phyloP scores from a whole-genome alignment of 2,797 vertebrate genomes.

The Orestias chungarensis region DNA sequence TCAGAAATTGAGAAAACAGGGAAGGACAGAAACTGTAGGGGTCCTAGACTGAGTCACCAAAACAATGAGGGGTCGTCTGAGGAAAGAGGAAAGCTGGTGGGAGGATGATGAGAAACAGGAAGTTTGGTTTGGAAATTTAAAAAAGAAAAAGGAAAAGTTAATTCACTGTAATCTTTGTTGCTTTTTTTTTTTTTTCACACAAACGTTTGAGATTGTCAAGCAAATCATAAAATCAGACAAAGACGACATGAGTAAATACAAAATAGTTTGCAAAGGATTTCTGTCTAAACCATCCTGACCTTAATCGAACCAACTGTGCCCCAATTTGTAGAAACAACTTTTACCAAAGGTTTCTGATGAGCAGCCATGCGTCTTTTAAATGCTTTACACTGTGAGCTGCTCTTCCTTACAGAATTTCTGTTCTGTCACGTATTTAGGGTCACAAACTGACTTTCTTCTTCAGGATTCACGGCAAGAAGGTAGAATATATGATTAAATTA shows the following conservation, averaged over 20 bases:
- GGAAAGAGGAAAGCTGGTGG: slow-evolving; percentile 42
- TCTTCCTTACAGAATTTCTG: too few species aligned
- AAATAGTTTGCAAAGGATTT: not conserved
- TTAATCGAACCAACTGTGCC: not conserved
- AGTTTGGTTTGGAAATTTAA: not conserved
- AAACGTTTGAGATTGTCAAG: not conserved
- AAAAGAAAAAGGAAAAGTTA: too few species aligned
- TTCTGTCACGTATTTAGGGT: too few species aligned
- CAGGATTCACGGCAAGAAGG: too few species aligned
- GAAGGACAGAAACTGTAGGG: slow-evolving; percentile 61
- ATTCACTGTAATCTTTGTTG: too few species aligned
- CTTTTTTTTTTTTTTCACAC: not conserved
- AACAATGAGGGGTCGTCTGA: slow-evolving; percentile 35
- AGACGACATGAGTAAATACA: not conserved
- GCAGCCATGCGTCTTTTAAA: not conserved
- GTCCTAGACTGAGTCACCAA: slow-evolving; percentile 58
- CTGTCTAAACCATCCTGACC: not conserved
- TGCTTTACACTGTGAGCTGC: not conserved
- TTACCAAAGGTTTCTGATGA: not conserved
- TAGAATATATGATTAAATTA: not conserved
- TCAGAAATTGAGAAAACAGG: slow-evolving; percentile 56
- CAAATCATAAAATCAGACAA: not conserved
- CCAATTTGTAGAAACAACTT: not conserved
- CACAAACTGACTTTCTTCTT: too few species aligned
- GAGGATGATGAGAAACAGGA: not conserved